Conservation (phyloP, 2,797 vertebrate species). For the Peromyscus eremicus region DNA sequence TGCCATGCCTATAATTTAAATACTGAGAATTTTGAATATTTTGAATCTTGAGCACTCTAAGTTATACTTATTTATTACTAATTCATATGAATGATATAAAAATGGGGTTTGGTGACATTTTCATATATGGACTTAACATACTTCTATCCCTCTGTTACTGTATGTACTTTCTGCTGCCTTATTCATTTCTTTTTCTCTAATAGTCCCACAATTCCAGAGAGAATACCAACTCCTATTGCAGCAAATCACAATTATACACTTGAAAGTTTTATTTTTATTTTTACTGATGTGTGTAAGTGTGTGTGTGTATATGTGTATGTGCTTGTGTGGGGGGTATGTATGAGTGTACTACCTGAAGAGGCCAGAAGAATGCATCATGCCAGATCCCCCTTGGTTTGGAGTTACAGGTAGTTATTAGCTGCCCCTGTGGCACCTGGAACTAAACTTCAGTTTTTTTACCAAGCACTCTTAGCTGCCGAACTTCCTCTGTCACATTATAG, state of each 20-base stretch:
- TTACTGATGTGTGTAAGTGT: not conserved
- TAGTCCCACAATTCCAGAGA: not conserved
- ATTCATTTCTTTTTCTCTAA: not conserved
- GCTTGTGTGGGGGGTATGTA: not conserved
- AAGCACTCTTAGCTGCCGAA: not conserved
- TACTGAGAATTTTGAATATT: constrained; percentile 17
- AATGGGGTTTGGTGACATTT: not conserved
- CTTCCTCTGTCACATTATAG: not conserved
- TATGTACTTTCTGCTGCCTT: not conserved
- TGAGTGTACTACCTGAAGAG: not conserved
- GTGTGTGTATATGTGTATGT: not conserved
- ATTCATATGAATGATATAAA: not conserved
- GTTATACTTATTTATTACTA: not conserved
- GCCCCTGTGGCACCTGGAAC: not conserved
- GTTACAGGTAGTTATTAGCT: not conserved
- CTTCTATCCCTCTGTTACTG: not conserved
- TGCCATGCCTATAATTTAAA: constrained; percentile 28
- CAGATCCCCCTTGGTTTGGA: not conserved
- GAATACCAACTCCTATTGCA: not conserved
- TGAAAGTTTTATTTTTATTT: not conserved
- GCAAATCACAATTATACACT: not conserved
- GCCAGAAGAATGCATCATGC: not conserved
- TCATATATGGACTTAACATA: not conserved
- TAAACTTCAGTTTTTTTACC: no score
- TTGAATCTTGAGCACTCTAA: constrained; percentile 42